Base-by-base conservation (phyloP, 2,888 invertebrate species). In the Lasioglossum marginatum region DNA sequence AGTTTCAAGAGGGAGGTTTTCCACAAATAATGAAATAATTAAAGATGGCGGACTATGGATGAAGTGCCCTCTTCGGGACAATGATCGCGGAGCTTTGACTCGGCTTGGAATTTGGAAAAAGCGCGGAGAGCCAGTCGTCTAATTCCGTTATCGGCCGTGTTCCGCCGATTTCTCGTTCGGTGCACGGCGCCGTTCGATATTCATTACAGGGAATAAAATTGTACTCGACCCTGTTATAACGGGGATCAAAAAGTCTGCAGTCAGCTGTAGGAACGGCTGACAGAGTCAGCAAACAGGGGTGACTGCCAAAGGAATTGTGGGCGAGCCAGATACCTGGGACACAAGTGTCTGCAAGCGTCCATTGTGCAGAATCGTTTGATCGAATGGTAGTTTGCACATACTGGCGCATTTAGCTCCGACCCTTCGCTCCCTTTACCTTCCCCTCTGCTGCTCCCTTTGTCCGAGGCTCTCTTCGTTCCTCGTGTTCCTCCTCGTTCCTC, bases 361-460 rank as follows among this genome's bases (percentile, higher is more conserved):
- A 90, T 88, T 88, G 88, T 90, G 83, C 84, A 79, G 85, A 87
- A 88, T 83, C 82, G 88, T 88, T 87, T 85, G 88, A 85, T 87
- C 71, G 88, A 82, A 85, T 87, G 85, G 77, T 71, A 82, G 85
- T 87, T 85, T 82, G 82, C 84, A 74, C 87, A 82, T 83, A 85
- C 87, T 79, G 45, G 45, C 78, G 79, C 88, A 83, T 86, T 83
- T 85, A 83, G 74, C 75, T 48, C 75, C 74, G 37, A 78, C 40
- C 43, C 77, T 77, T 76, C 27, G 71, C 77, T 74, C 23, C 82
- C 81, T 72, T 75, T 70, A 40, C 27, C 68, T 34, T 45, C 74
- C 74, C 70, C 45, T 66, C 40, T 23, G 60, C 16, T 73, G 52
- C 85, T 83, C 79, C 75, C 82, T 73, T 74, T 74, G 79, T 83